Percentiles rank a stretch among this genome's conserved stretches.
Evolutionary conservation across 1,140 invertebrate genomes (phyloP).

Genomic region (Cotesia typhae): DNA sequence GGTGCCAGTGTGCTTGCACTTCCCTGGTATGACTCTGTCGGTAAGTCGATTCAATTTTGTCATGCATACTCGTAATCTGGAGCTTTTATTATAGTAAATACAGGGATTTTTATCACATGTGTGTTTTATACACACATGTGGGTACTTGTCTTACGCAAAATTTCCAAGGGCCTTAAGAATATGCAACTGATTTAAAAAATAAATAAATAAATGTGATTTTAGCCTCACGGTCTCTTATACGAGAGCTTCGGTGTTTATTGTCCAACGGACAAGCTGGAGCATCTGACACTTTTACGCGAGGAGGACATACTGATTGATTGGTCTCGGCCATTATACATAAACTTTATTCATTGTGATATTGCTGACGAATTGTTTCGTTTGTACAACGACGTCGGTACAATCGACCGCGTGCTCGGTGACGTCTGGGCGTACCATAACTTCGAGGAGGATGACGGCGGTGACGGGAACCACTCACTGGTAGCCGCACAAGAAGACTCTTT

Average conservation of each 20-base stretch:
- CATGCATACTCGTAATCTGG: neutral
- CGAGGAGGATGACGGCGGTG: slow-evolving; percentile 10
- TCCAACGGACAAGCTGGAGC: slow-evolving; percentile 76
- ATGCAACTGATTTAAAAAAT: neutral
- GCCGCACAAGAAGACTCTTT: neutral
- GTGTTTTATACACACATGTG: no score
- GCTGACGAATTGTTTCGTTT: slow-evolving; percentile 76
- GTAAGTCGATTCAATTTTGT: slow-evolving; percentile 66
- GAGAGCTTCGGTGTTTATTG: slow-evolving; percentile 85
- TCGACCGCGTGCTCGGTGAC: slow-evolving; percentile 80
- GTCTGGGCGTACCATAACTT: slow-evolving; percentile 76
- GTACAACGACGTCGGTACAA: slow-evolving; percentile 71
- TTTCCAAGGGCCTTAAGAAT: no score
- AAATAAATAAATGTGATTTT: slow-evolving; percentile 7
- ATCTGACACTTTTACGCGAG: slow-evolving; percentile 73
- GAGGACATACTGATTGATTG: slow-evolving; percentile 82
- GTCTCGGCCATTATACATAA: slow-evolving; percentile 80
- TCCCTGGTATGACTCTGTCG: slow-evolving; percentile 84
- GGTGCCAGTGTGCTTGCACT: slow-evolving; percentile 82
- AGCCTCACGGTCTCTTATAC: slow-evolving; percentile 80
- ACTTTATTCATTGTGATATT: slow-evolving; percentile 81
- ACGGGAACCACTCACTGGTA: neutral
- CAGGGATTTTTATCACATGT: neutral
- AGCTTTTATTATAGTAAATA: neutral
- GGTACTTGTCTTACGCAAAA: no score